Percentiles rank a stretch among this genome's conserved stretches.
Evolutionary conservation across 2,797 vertebrate genomes (phyloP).

Genomic region (Telmatherina bonti): DNA sequence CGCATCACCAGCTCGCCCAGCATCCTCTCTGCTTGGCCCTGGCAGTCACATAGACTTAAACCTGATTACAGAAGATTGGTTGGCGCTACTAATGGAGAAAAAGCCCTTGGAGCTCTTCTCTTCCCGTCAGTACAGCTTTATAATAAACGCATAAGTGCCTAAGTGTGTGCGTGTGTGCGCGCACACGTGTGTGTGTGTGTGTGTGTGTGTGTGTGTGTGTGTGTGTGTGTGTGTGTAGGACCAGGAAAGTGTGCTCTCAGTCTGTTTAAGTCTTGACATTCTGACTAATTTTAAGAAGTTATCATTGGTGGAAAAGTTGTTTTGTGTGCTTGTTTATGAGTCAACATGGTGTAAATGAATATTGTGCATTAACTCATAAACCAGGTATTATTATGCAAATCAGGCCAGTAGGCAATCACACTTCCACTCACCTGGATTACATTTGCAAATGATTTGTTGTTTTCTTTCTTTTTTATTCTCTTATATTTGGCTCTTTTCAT

Average conservation of each 20-base stretch:
- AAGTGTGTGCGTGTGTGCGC: conserved; percentile 8
- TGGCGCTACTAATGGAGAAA: conserved; percentile 55
- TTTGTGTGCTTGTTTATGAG: too few relatives aligned
- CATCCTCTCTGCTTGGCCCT: neutral
- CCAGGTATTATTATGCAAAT: too few relatives aligned
- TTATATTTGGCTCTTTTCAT: too few relatives aligned
- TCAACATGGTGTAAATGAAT: neutral
- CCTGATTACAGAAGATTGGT: conserved; percentile 65
- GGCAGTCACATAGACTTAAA: conserved; percentile 55
- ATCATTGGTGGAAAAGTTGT: neutral
- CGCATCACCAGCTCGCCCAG: conserved; percentile 41
- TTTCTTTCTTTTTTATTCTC: too few relatives aligned
- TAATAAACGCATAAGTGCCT: conserved; percentile 44
- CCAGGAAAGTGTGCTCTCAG: conserved; percentile 7
- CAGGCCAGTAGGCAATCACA: too few relatives aligned
- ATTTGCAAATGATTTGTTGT: too few relatives aligned
- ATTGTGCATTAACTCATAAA: neutral
- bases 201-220: neutral
- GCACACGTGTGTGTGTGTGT: conserved; percentile 2
- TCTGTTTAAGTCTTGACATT: conserved; percentile 4
- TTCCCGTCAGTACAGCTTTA: conserved; percentile 38
- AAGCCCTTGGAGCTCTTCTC: conserved; percentile 26
- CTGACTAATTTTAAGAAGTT: conserved; percentile 14
- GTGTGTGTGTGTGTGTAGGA: neutral
- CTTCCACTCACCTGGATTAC: too few relatives aligned